phyloP scores from a whole-genome alignment of 1,140 invertebrate species.

The Eriocheir sinensis region DNA sequence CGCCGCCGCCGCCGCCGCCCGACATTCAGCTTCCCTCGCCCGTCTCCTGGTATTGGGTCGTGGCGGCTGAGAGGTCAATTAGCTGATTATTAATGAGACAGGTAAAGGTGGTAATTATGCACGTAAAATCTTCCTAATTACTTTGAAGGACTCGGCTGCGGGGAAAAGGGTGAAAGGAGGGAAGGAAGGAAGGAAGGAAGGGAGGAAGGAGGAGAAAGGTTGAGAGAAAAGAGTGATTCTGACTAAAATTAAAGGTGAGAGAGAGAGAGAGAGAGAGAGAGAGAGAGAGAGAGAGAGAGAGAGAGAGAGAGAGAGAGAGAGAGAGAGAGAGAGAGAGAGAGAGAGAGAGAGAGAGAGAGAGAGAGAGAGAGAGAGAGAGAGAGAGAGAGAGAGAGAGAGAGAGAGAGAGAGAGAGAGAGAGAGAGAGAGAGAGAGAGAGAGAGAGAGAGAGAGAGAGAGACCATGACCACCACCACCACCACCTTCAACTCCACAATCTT shows the following conservation, averaged over 20 bases:
- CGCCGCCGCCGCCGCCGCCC: not conserved
- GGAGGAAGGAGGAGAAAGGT: too few species aligned
- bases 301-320: not conserved
- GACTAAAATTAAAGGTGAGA: too few species aligned
- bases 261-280: too few species aligned
- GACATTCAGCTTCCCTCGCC: too few species aligned
- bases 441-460: constrained; percentile 22
- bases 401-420: constrained; percentile 4
- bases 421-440: not conserved
- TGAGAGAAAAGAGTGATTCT: too few species aligned
- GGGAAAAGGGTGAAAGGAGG: not conserved
- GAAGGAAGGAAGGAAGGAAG: not conserved
- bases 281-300: too few species aligned
- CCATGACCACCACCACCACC: not conserved
- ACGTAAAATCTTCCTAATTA: constrained; percentile 26
- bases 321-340: not conserved
- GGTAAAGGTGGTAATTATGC: constrained; percentile 15
- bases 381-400: constrained; percentile 4
- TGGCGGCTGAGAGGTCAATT: not conserved
- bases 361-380: constrained; percentile 4
- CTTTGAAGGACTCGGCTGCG: not conserved
- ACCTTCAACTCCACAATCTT: not conserved
- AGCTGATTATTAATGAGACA: constrained; percentile 1
- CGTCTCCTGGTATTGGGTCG: not conserved
- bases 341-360: constrained; percentile 4